A percentile compares a stretch with the other conserved stretches of the same genome.
phyloP scores from a whole-genome alignment of 2,888 invertebrate genomes.

The Heliothis peltigera region DNA sequence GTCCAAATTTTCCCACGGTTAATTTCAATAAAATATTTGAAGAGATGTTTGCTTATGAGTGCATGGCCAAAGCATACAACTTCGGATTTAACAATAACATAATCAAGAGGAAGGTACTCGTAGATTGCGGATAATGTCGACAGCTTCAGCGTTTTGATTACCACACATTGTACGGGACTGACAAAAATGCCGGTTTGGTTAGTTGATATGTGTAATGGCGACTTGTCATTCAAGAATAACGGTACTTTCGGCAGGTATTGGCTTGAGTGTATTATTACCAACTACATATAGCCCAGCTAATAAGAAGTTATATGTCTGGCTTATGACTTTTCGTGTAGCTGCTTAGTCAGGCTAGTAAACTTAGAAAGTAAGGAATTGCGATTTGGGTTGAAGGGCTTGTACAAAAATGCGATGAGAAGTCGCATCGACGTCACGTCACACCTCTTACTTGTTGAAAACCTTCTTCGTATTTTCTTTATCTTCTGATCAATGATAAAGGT shows the following conservation, averaged over 20 bases:
- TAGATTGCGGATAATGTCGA: background rate
- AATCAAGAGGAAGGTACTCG: background rate
- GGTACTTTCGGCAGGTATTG: conserved; percentile 17
- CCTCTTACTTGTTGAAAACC: too few relatives aligned
- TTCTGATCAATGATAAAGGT: too few relatives aligned
- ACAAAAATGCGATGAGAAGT: too few relatives aligned
- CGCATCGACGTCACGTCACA: too few relatives aligned
- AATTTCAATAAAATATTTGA: too few relatives aligned
- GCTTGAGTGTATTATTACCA: conserved; percentile 14
- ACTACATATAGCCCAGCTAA: conserved; percentile 20
- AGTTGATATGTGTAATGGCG: conserved; percentile 3
- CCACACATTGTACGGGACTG: background rate
- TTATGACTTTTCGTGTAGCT: conserved; percentile 1
- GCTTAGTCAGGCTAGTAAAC: too few relatives aligned
- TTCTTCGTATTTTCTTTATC: too few relatives aligned
- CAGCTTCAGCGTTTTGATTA: background rate
- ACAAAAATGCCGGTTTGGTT: conserved; percentile 3
- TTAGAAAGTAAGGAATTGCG: too few relatives aligned
- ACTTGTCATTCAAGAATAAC: conserved; percentile 38
- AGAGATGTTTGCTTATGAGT: too few relatives aligned
- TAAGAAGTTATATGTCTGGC: background rate
- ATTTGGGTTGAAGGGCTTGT: too few relatives aligned
- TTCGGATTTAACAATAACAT: background rate
- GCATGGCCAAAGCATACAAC: too few relatives aligned
- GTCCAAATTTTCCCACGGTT: too few relatives aligned